A percentile compares a stretch with the other conserved stretches of the same genome.
phyloP scores from a whole-genome alignment of 2,888 invertebrate species.

The Nomada ruficornis region DNA sequence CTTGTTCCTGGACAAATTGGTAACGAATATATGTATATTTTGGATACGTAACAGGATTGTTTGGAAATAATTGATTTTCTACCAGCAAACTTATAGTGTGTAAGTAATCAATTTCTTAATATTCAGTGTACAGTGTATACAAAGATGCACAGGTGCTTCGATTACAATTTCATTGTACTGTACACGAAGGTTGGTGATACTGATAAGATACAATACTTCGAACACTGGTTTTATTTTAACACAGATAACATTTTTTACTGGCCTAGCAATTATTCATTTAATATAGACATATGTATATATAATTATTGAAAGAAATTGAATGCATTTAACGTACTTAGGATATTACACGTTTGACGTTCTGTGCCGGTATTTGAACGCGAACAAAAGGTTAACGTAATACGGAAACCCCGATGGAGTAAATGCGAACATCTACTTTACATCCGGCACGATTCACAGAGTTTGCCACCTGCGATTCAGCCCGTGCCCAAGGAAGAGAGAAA shows the following conservation, averaged over 20 bases:
- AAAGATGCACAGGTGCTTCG: no score
- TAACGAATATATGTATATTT: not conserved
- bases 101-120: no score
- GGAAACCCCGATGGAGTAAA: slow-evolving; percentile 35
- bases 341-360: not conserved
- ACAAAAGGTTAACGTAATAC: not conserved
- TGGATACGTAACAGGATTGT: not conserved
- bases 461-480: slow-evolving; percentile 68
- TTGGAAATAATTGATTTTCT: not conserved
- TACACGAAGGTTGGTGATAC: no score
- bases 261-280: not conserved
- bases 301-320: not conserved
- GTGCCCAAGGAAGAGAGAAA: slow-evolving; percentile 42
- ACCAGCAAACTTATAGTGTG: not conserved
- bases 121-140: no score
- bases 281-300: not conserved
- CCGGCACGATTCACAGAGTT: slow-evolving; percentile 60
- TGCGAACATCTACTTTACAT: slow-evolving; percentile 61
- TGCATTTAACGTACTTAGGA: not conserved
- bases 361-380: not conserved
- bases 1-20: slow-evolving; percentile 28
- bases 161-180: no score
- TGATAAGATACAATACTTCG: no score
- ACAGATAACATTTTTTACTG: no score
- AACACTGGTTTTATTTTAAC: no score